Evolutionary conservation across 2,797 vertebrate species (phyloP), one percentile per base, ranked within the genome.

Genomic region (Hydrolagus colliei): DNA sequence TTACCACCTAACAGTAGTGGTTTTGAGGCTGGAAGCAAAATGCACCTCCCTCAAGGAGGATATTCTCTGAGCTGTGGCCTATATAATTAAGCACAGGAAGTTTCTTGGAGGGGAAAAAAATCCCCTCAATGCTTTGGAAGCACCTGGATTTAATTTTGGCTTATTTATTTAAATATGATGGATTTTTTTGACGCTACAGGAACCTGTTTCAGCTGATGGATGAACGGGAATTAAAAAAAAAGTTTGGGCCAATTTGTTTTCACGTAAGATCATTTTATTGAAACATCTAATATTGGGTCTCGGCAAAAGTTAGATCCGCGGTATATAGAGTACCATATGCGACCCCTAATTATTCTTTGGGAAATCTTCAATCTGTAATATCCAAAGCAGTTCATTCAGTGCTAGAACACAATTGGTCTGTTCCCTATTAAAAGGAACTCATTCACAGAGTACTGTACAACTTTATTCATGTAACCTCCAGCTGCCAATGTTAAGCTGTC

Each of bases 341-440:
- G 22, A 65, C 10, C 22, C 61, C 14, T 61, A 27, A 80, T 22
- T 67, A 8, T 80, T 22, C 63, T 80, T 63, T 63, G 63, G 22
- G 63, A 63, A n/a, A 80, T 67, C 62, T 13, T 80, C 18, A 4
- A 16, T 16, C 27, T 80, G 62, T 61, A 80, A 67, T 65, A 27
- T 80, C 63, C 61, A 65, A 79, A 79, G 62, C 27, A 63, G 52
- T 79, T 62, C n/a, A 79, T 79, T 79, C 67, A 27, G 16, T 67
- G 9, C 22, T 16, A 63, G 4, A 13, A 80, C 65, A 80, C 22
- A 52, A 0, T 32, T 32, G 65, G 22, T 32, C 3, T 80, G 62
- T 63, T 67, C 78, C 22, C 18, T 65, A 80, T 80, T 27, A 67
- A 80, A 35, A 80, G 78, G 78, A 80, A 63, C 41, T 52, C 41